Percentiles rank a stretch among this genome's conserved stretches.
These are phyloP conservation scores for Centrocercus urophasianus DNA, from an alignment of 2,113 vertebrate genomes.

Conservation along the genomic window DNA sequence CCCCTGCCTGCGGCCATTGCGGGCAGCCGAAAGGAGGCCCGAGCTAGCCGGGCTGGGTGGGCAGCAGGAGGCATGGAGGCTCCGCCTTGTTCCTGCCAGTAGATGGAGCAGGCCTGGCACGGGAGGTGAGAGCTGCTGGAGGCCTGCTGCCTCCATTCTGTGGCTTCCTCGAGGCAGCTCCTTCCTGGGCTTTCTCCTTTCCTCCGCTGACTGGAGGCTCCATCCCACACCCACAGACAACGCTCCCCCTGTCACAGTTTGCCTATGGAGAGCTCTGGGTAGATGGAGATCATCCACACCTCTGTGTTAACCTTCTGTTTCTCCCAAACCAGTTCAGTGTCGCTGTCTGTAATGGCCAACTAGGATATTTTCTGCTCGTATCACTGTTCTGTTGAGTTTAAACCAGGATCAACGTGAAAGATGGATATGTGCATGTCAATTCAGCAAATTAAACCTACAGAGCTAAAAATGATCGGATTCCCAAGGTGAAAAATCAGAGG, in stretches of 20 bases:
- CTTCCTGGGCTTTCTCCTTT: background rate
- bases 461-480: conserved; percentile 15
- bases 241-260: background rate
- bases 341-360: background rate
- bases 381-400: background rate
- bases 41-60: background rate
- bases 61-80: background rate
- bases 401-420: background rate
- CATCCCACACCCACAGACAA: background rate
- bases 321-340: background rate
- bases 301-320: background rate
- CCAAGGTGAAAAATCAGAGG: background rate
- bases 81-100: background rate
- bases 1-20: background rate
- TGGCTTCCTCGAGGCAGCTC: background rate
- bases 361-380: background rate
- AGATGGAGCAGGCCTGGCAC: conserved; percentile 56
- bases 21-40: background rate
- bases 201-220: background rate
- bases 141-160: background rate
- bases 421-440: background rate
- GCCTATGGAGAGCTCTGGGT: background rate
- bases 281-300: background rate
- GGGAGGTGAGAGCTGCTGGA: background rate
- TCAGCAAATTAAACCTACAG: background rate